These are phyloP conservation scores for Tursiops truncatus DNA, from an alignment of 2,113 vertebrate species.

Conservation along the genomic window DNA sequence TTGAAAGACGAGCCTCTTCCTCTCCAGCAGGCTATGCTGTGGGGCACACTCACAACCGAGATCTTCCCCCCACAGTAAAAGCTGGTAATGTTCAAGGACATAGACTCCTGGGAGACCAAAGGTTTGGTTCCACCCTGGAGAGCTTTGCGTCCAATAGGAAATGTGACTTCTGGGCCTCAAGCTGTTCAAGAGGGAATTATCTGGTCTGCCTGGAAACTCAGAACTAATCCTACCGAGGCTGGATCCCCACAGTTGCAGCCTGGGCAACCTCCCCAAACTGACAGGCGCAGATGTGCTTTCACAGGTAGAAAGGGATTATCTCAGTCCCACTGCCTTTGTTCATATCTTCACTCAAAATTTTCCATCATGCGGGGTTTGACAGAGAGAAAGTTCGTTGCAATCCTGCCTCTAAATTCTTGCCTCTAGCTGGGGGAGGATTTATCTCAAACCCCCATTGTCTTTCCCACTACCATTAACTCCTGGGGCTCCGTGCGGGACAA, in stretches of 20 bases:
- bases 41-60: constrained; percentile 44
- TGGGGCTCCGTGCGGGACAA: neutral
- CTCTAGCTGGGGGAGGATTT: neutral
- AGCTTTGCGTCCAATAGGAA: constrained; percentile 61
- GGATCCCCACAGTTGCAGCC: constrained; percentile 25
- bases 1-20: constrained; percentile 75
- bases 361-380: neutral
- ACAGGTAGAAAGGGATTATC: constrained; percentile 51
- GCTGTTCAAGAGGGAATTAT: constrained; percentile 31
- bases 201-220: constrained; percentile 46
- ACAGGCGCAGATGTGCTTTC: constrained; percentile 1
- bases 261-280: constrained; percentile 12
- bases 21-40: constrained; percentile 44
- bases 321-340: constrained; percentile 35
- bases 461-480: neutral
- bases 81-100: neutral
- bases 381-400: neutral
- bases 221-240: constrained; percentile 43
- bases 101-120: neutral
- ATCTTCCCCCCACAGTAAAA: constrained; percentile 1
- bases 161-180: constrained; percentile 39
- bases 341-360: constrained; percentile 42
- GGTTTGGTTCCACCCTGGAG: neutral
- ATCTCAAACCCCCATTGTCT: neutral
- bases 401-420: neutral